A percentile compares a stretch with the other conserved stretches of the same genome.
phyloP scores from a whole-genome alignment of 2,888 invertebrate genomes.

The Acronicta alni region DNA sequence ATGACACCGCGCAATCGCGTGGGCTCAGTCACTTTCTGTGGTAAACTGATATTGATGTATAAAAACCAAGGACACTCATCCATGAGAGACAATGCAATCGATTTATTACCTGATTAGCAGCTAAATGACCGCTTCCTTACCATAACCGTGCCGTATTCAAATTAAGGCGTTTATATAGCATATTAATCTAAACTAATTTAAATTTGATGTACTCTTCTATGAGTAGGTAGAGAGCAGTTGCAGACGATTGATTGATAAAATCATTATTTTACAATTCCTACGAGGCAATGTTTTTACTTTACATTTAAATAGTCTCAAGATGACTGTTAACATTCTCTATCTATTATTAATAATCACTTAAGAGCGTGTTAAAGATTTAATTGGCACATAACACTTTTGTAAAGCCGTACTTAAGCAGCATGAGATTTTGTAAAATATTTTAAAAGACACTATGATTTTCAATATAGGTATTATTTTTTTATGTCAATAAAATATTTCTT shows the following conservation, averaged over 20 bases:
- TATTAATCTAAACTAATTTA: constrained; percentile 7
- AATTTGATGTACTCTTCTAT: constrained; percentile 1
- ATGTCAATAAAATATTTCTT: no score
- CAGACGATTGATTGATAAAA: neutral
- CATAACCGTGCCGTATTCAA: constrained; percentile 23
- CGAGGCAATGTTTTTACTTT: neutral
- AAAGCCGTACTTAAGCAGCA: no score
- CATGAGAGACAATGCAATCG: constrained; percentile 58
- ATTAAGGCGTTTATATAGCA: constrained; percentile 15
- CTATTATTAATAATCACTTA: constrained; percentile 24
- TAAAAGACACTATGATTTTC: no score
- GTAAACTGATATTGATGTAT: constrained; percentile 67
- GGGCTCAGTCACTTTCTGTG: constrained; percentile 66
- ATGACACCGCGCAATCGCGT: constrained; percentile 71
- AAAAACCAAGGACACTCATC: constrained; percentile 77
- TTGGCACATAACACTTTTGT: constrained; percentile 8
- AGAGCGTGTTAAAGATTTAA: constrained; percentile 22
- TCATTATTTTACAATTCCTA: constrained; percentile 4
- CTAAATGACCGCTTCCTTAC: constrained; percentile 50
- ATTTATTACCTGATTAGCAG: constrained; percentile 72
- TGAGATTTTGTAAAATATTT: no score
- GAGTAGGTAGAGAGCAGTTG: neutral
- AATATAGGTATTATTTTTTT: no score
- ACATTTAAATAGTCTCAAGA: constrained; percentile 13
- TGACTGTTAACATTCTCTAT: constrained; percentile 15